phyloP scores from a whole-genome alignment of 2,113 vertebrate species.

The Thomomys bottae region DNA sequence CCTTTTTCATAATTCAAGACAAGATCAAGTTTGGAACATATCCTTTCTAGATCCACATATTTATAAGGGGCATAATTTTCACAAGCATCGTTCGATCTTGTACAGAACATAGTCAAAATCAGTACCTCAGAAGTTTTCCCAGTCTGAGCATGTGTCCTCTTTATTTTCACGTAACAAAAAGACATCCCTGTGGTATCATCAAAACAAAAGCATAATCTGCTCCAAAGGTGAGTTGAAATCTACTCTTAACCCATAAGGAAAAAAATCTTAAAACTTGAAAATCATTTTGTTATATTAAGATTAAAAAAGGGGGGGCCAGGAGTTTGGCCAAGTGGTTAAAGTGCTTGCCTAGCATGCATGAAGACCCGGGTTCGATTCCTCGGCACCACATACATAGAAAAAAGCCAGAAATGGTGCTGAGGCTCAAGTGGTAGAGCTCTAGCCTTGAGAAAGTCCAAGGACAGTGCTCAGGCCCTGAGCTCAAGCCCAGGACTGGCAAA shows the following conservation, averaged over 20 bases:
- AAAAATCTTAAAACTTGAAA: constrained; percentile 28
- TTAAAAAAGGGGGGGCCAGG: background rate
- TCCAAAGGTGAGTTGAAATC: background rate
- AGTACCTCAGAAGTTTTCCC: constrained; percentile 1
- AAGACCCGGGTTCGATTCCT: no score
- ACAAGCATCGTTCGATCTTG: background rate
- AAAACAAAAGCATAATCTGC: constrained; percentile 41
- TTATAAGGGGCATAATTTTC: background rate
- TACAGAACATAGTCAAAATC: background rate
- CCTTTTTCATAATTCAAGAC: constrained; percentile 14
- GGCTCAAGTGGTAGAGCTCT: no score
- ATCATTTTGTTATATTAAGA: background rate
- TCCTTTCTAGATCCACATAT: background rate
- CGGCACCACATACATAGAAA: no score
- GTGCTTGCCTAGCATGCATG: no score
- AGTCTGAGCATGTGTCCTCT: background rate
- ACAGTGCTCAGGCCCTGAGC: no score
- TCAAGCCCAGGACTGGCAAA: no score
- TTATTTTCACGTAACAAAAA: background rate
- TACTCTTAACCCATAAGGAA: constrained; percentile 6
- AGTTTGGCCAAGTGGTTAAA: no score
- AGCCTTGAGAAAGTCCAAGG: no score
- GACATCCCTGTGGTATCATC: background rate
- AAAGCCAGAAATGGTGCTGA: no score
- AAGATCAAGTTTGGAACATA: background rate